These are phyloP conservation scores for Crax fasciolata DNA, from an alignment of 2,797 vertebrate species.

Conservation along the genomic window DNA sequence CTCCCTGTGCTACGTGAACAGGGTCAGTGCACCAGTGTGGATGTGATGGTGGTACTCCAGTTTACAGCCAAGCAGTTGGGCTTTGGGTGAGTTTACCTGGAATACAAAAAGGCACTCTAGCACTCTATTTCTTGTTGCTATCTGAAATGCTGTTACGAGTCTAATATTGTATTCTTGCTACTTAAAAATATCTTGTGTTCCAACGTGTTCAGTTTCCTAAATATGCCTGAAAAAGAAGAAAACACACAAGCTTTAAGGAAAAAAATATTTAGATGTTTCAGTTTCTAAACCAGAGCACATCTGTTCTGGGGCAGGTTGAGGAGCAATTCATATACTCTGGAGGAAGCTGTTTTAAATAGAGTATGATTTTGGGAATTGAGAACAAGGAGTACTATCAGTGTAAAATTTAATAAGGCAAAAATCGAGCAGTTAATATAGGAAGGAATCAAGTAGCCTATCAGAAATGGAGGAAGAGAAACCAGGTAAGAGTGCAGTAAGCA, in stretches of 20 bases:
- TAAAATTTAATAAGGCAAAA: constrained; percentile 64
- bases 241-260: neutral
- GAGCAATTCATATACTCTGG: constrained; percentile 37
- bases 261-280: neutral
- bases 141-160: neutral
- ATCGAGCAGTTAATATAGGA: constrained; percentile 29
- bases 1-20: neutral
- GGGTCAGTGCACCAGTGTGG: neutral
- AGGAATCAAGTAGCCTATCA: neutral
- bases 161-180: neutral
- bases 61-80: neutral
- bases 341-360: constrained; percentile 59
- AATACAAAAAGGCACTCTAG: neutral
- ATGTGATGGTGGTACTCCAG: neutral
- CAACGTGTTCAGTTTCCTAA: neutral
- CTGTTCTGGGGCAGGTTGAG: constrained; percentile 47
- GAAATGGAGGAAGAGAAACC: neutral
- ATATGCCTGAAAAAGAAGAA: neutral
- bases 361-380: constrained; percentile 60
- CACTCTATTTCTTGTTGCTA: neutral
- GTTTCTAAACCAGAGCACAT: constrained; percentile 50
- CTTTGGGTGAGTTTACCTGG: neutral
- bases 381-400: neutral
- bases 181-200: neutral
- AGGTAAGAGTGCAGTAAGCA: neutral